Evolutionary conservation across 2,888 invertebrate species (phyloP).

Genomic region (Lycophotia porphyrea): DNA sequence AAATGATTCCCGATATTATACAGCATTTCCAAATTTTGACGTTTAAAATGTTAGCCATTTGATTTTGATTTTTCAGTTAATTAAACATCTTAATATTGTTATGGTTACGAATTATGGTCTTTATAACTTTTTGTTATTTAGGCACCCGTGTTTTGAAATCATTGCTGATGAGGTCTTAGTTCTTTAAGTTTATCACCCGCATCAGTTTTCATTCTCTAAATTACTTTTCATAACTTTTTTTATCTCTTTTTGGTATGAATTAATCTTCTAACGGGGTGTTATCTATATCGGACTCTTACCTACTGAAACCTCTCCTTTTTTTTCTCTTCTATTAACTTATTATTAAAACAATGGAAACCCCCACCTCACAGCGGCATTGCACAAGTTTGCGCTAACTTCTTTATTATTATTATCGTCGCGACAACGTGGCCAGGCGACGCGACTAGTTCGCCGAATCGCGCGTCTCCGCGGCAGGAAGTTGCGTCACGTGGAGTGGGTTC

Average conservation of each 20-base stretch:
- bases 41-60: background rate
- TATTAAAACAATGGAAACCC: constrained; percentile 58
- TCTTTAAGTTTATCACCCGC: background rate
- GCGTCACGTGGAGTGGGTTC: constrained; percentile 67
- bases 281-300: background rate
- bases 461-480: constrained; percentile 73
- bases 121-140: background rate
- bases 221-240: background rate
- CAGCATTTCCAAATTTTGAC: background rate
- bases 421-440: constrained; percentile 40
- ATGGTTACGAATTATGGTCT: background rate
- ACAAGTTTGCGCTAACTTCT: constrained; percentile 62
- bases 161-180: background rate
- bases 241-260: background rate
- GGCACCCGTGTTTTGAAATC: background rate
- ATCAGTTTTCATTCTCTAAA: background rate
- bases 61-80: background rate
- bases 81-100: background rate
- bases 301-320: background rate
- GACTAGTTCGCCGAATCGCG: constrained; percentile 68
- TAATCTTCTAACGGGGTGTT: background rate
- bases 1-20: background rate
- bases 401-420: constrained; percentile 67
- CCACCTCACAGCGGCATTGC: constrained; percentile 33
- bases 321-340: rapidly evolving